Base-by-base conservation (phyloP, 1,140 invertebrate species). In the Temnothorax longispinosus region DNA sequence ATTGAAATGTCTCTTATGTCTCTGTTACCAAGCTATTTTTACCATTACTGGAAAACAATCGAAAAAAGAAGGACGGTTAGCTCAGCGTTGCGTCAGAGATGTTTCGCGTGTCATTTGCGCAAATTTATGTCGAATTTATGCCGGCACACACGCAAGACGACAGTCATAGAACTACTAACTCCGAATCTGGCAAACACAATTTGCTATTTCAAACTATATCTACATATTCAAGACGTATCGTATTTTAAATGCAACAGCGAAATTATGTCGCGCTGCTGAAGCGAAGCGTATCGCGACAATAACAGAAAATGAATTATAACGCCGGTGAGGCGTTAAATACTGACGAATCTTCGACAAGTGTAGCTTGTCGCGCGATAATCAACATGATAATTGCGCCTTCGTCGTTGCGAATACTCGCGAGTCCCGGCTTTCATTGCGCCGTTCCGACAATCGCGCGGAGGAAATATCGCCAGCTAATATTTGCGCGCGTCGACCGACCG, bases 401-500 rank as follows among this genome's bases (percentile, higher is more conserved):
- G 13, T 74, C 38, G 18, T 54, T 38, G 65, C 50, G 21, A 69
- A 44, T 13, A 56, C 3, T 81, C 64, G 62, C 35, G 38, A 38
- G 27, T 52, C 76, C 10, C 10, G 47, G 8, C 35, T 41, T 4
- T 41, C 7, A 11, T 65, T 13, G n/a, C 15, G 44, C 11, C 32
- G 7, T 10, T 27, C 2, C 72, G 71, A 15, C 74, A 56, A 67
- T 52, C 71, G 47, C 65, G 41, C 76, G 32, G 54, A 52, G 86
- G 80, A 88, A 90, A 90, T 87, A 87, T 90, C 58, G 44, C 54
- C 32, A 11, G 67, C 54, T 75, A 90, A 90, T 90, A 90, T 90
- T 90, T 90, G 44, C 74, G 64, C 58, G 64, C 58, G 67, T 47
- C 44, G 44, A 71, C 81, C 21, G 52, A 71, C 81, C 21, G 52